Conservation (phyloP, 2,888 invertebrate species). For the Phyllotreta cruciferae region DNA sequence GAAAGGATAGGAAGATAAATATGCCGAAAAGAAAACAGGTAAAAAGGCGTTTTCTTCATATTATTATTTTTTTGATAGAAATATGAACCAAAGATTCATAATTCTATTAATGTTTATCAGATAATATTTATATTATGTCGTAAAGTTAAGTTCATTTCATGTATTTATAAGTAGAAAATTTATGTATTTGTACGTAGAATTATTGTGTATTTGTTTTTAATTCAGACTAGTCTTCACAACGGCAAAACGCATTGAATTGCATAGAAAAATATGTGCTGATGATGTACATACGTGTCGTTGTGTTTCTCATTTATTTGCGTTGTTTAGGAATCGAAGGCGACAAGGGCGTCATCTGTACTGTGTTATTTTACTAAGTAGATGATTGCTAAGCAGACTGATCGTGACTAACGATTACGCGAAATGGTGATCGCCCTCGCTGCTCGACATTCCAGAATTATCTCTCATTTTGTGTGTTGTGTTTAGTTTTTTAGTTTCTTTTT, state of each 20-base stretch:
- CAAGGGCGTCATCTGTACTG: constrained; percentile 44
- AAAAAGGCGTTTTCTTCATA: constrained; percentile 16
- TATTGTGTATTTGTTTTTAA: constrained; percentile 55
- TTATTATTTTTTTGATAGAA: constrained; percentile 38
- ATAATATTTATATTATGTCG: constrained; percentile 45
- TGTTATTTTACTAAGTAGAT: constrained; percentile 42
- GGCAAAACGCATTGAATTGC: constrained; percentile 35
- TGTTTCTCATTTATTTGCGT: constrained; percentile 49
- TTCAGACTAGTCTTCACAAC: constrained; percentile 57
- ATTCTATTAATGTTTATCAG: constrained; percentile 44
- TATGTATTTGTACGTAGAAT: constrained; percentile 59
- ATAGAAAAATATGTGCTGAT: constrained; percentile 31
- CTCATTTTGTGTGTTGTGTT: constrained; percentile 58
- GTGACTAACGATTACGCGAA: constrained; percentile 40
- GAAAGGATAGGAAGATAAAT: constrained; percentile 16
- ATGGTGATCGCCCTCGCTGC: constrained; percentile 46
- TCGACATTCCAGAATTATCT: constrained; percentile 43
- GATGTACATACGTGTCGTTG: constrained; percentile 50
- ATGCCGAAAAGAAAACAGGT: constrained; percentile 27
- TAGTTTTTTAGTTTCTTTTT: constrained; percentile 46
- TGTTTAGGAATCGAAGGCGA: constrained; percentile 43
- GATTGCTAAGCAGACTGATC: constrained; percentile 45
- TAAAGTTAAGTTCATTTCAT: constrained; percentile 42
- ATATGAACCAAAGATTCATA: constrained; percentile 52
- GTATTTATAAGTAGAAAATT: constrained; percentile 49